Evolutionary conservation across 92 coral and sea anemone genomes (phyloP), one percentile per base, ranked within the genome.

Genomic region (Isaurus tuberculatus): DNA sequence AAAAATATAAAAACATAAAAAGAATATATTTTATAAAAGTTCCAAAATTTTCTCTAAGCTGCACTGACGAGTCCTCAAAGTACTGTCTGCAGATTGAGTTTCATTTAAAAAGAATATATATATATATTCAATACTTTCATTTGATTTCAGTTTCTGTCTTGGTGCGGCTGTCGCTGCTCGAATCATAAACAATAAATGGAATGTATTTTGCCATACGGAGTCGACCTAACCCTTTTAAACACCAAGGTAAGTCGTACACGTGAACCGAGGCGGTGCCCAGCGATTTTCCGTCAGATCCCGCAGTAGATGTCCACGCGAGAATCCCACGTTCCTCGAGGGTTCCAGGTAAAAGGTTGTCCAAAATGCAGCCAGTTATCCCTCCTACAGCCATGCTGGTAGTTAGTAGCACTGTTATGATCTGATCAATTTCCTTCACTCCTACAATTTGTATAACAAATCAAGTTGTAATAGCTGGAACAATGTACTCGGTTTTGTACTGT

Each of bases 321-420:
- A 91, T 64, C 6, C 95, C 95, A 0, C 95, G 91, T 65, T 91
- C 95, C 44, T 91, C 95, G 23, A 90, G 92, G 1, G 95, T 91
- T 10, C 95, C 95, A 16, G 95, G 95, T 16, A 91, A 84, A 37
- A 75, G 64, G 57, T 91, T 91, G 84, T 91, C 95, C 15, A 91
- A 83, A 22, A 91, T 26, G 26, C 86, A 71, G 3, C 88, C 90
- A 2, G 69, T 69, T 70, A 86, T 69, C 11, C 95, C 95, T 13
- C 84, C 95, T 4, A 91, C 92, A 5, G 95, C 95, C 95, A 91
- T 91, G 32, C 92, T 87, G 27, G 95, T 91, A 75, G 84, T 91
- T 13, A 91, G 51, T 20, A 91, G 75, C 55, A 91, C 92, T 0
- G 92, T 84, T 23, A 91, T 80, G 46, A 91, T 91, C 82, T 91